Evolutionary conservation across 2,113 vertebrate species (phyloP).

Genomic region (Mustelus asterias): DNA sequence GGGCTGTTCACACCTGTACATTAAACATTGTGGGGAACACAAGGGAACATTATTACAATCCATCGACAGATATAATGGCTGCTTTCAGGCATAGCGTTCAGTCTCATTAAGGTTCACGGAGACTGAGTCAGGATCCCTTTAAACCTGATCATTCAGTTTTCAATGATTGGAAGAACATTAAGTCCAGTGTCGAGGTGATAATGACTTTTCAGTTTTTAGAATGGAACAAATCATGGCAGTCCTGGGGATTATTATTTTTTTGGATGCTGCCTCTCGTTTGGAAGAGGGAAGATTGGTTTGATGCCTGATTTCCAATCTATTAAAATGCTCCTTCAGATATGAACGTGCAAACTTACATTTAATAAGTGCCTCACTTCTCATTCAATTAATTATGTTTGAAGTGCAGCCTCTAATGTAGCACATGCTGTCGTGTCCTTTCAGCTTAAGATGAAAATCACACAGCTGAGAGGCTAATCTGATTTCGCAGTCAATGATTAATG

Average conservation of each 20-base stretch:
- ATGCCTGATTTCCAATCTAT: not conserved
- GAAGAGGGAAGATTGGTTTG: not conserved
- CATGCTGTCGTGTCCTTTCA: not conserved
- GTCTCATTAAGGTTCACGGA: not conserved
- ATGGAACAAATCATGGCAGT: not conserved
- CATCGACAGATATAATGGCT: not conserved
- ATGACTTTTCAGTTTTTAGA: not conserved
- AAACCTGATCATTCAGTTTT: not conserved
- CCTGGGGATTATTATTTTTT: not conserved
- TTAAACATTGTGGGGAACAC: not conserved
- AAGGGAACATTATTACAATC: not conserved
- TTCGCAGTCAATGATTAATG: not conserved
- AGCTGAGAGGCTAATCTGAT: not conserved
- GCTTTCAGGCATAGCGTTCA: not conserved
- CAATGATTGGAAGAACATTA: not conserved
- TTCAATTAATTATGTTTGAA: constrained; percentile 1
- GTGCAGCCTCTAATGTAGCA: not conserved
- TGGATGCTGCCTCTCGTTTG: not conserved
- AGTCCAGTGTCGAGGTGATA: not conserved
- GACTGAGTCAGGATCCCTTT: not conserved
- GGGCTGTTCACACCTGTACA: not conserved
- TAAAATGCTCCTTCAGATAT: not conserved
- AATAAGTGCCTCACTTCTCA: not conserved
- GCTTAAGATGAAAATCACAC: not conserved
- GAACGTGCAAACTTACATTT: not conserved